These are phyloP conservation scores for Epizoanthus fatuus DNA, from an alignment of 92 coral and sea anemone species.

Conservation along the genomic window DNA sequence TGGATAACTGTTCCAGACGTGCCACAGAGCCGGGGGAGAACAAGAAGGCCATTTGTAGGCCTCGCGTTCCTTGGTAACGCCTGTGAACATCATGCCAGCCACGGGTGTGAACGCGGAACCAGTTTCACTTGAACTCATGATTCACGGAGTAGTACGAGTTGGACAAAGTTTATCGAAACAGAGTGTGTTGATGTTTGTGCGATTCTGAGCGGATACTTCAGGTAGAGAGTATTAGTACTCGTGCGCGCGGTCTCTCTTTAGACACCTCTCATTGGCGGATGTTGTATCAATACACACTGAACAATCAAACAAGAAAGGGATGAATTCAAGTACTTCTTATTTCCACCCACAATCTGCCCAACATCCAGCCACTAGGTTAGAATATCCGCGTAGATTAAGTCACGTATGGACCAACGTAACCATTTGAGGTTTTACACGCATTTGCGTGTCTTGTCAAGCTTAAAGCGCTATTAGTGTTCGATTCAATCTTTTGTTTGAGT, in stretches of 20 bases:
- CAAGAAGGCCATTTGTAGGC: slow-evolving; percentile 29
- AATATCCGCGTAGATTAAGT: slow-evolving; percentile 4
- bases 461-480: slow-evolving; percentile 1
- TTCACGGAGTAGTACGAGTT: not conserved
- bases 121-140: slow-evolving; percentile 19
- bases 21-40: slow-evolving; percentile 39
- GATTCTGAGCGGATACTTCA: slow-evolving; percentile 12
- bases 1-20: slow-evolving; percentile 28
- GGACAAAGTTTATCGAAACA: slow-evolving; percentile 4
- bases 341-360: slow-evolving; percentile 35
- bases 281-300: slow-evolving; percentile 72
- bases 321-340: slow-evolving; percentile 31
- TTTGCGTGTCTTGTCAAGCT: slow-evolving; percentile 22
- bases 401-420: slow-evolving; percentile 7
- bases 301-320: slow-evolving; percentile 50
- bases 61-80: slow-evolving; percentile 17
- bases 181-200: slow-evolving; percentile 19
- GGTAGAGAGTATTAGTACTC: slow-evolving; percentile 52
- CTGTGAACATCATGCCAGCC: slow-evolving; percentile 21
- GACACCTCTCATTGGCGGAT: slow-evolving; percentile 55
- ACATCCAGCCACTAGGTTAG: slow-evolving; percentile 8
- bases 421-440: not conserved
- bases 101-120: slow-evolving; percentile 38
- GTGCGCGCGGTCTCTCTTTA: slow-evolving; percentile 51
- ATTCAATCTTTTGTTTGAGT: slow-evolving; percentile 16